phyloP scores from a whole-genome alignment of 2,797 vertebrate species.

The Vespertilio murinus region DNA sequence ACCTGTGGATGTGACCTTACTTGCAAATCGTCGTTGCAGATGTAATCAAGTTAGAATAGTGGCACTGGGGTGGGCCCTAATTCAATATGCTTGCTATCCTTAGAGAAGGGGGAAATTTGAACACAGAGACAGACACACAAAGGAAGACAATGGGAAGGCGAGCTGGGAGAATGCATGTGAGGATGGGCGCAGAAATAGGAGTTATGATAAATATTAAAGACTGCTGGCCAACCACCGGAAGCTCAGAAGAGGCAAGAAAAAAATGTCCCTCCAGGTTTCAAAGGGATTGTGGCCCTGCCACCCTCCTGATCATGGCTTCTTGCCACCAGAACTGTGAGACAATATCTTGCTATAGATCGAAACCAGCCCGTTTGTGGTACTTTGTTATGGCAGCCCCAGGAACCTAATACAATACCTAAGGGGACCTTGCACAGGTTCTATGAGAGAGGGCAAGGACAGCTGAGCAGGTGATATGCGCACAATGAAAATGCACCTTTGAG shows the following conservation, averaged over 20 bases:
- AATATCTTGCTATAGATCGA: not conserved
- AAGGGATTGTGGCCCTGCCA: not conserved
- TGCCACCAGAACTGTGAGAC: not conserved
- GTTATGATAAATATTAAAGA: not conserved
- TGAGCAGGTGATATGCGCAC: not conserved
- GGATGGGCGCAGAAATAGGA: not conserved
- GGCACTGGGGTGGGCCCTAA: not conserved
- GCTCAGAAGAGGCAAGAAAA: not conserved
- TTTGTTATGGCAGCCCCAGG: not conserved
- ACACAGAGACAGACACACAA: not conserved
- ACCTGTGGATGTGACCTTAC: not conserved
- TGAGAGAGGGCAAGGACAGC: not conserved
- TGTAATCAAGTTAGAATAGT: not conserved
- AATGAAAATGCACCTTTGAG: not conserved
- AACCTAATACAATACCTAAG: not conserved
- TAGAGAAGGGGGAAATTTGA: not conserved
- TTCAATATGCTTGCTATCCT: not conserved
- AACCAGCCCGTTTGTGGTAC: not conserved
- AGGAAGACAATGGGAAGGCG: not conserved
- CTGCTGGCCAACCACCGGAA: not conserved
- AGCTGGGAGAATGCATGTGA: not conserved
- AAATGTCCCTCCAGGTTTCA: not conserved
- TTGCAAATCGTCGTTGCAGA: not conserved
- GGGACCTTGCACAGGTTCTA: not conserved
- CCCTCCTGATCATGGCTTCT: not conserved